These are phyloP conservation scores for Neoseiulus cucumeris DNA, from an alignment of 1,140 invertebrate species.

Conservation along the genomic window DNA sequence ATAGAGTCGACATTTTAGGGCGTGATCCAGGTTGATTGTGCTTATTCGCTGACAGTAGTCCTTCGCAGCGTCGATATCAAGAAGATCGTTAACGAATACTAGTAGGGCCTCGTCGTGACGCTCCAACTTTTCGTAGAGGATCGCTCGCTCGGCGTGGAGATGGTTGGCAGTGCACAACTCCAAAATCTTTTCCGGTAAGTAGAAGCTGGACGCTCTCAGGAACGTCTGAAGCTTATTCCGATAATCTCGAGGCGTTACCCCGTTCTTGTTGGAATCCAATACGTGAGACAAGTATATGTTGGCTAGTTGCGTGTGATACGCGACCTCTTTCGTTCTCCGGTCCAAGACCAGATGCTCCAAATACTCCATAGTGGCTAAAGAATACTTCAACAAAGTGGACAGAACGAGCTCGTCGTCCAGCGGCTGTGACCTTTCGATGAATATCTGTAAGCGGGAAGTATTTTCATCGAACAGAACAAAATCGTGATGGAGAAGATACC, in stretches of 20 bases:
- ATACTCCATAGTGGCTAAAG: slow-evolving; percentile 29
- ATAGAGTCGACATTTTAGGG: slow-evolving; percentile 25
- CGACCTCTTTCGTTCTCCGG: slow-evolving; percentile 24
- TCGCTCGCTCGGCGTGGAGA: slow-evolving; percentile 32
- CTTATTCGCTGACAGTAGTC: slow-evolving; percentile 32
- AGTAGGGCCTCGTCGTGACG: slow-evolving; percentile 35
- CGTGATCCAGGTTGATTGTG: slow-evolving; percentile 30
- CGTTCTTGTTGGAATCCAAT: slow-evolving; percentile 24
- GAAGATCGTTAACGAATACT: slow-evolving; percentile 32
- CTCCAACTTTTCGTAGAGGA: slow-evolving; percentile 34
- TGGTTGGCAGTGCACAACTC: slow-evolving; percentile 29
- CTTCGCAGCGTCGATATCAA: slow-evolving; percentile 32
- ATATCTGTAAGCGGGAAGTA: slow-evolving; percentile 24
- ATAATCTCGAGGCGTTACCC: background rate
- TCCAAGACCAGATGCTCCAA: slow-evolving; percentile 30
- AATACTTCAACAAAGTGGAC: slow-evolving; percentile 26
- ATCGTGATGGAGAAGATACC: background rate
- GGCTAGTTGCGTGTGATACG: slow-evolving; percentile 33
- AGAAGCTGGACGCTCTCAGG: slow-evolving; percentile 29
- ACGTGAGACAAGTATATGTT: slow-evolving; percentile 32
- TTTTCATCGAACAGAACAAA: background rate
- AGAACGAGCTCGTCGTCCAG: slow-evolving; percentile 28
- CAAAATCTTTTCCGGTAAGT: slow-evolving; percentile 30
- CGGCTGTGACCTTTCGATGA: slow-evolving; percentile 27
- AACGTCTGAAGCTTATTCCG: slow-evolving; percentile 30